Base-by-base conservation (phyloP, 2,888 invertebrate species). In the Drosophila phalerata region DNA sequence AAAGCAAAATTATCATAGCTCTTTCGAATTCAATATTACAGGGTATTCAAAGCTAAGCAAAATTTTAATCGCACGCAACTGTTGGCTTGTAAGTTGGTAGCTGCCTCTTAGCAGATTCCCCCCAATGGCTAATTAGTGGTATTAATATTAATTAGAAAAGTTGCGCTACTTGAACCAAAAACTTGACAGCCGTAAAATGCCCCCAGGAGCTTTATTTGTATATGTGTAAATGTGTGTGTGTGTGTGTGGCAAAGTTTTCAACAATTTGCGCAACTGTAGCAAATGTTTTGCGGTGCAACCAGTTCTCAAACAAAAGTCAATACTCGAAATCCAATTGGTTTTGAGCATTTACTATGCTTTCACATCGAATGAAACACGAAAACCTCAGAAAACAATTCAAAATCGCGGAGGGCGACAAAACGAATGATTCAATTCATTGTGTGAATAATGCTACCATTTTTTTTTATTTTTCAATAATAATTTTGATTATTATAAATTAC, bases 111-210 rank as follows among this genome's bases (percentile, higher is more conserved):
- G 30, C 38, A 47, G 34, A 42, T 49, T 63, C 34, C 34, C 67
- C 69, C 69, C 13, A 57, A 72, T 30, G 83, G 47, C 70, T 77
- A 77, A 82, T 84, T 82, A 79, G 73, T 56, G 28, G 74, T 67
- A 85, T 87, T 85, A 79, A 82, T 77, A 79, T 87, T 85, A 87
- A 84, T 87, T 77, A 87, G 67, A 74, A 87, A 84, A 87, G 74
- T 84, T 87, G 53, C 22, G 28, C 42, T 61, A 69, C 61, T 52
- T 32, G 57, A 66, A 62, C 47, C 49, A 40, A 62, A 68, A 72
- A 69, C 65, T 70, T 61, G 56, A 65, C 60, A 63, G 55, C 60
- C 38, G 45, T 37, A 79, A 82, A 84, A 69, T 66, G 79, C 66
- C 61, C 82, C 79, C 85, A 53, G 66, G 82, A 74, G 76, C 45